phyloP scores from a whole-genome alignment of 1,140 invertebrate species.

The Rhopalosiphum maidis region DNA sequence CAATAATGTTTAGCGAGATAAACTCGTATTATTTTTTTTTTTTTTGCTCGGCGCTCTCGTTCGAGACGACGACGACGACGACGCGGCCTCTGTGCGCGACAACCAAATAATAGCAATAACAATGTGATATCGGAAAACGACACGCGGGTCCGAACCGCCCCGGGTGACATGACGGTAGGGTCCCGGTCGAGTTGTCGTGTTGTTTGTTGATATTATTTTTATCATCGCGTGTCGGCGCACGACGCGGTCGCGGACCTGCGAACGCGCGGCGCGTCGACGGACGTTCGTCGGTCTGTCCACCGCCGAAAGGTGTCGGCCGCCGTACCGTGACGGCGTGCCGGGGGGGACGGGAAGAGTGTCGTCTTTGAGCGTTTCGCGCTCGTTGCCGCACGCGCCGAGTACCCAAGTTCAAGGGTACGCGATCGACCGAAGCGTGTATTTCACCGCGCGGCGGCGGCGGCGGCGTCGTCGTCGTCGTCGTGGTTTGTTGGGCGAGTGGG shows the following conservation, averaged over 20 bases:
- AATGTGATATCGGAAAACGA: no score
- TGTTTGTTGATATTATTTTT: no score
- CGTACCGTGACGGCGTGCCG: background rate
- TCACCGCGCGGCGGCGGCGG: constrained; percentile 38
- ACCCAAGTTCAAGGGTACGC: constrained; percentile 58
- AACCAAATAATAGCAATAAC: no score
- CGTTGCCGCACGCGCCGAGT: constrained; percentile 30
- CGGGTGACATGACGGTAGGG: no score
- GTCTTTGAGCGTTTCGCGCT: background rate
- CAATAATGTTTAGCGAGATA: background rate
- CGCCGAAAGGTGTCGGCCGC: background rate
- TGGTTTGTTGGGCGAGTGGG: constrained; percentile 46
- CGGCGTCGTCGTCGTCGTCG: constrained; percentile 52
- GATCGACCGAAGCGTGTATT: constrained; percentile 64
- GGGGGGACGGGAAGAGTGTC: background rate
- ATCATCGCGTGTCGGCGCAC: no score
- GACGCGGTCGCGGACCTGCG: no score
- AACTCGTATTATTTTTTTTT: background rate
- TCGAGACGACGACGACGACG: background rate
- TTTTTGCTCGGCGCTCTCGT: background rate
- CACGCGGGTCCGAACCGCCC: no score
- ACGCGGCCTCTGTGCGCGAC: background rate
- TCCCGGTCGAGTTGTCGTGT: no score
- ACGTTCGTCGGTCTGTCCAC: no score
- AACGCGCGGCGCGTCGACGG: background rate